Base-by-base conservation (phyloP, 2,888 invertebrate species). In the Endotricha flammealis region DNA sequence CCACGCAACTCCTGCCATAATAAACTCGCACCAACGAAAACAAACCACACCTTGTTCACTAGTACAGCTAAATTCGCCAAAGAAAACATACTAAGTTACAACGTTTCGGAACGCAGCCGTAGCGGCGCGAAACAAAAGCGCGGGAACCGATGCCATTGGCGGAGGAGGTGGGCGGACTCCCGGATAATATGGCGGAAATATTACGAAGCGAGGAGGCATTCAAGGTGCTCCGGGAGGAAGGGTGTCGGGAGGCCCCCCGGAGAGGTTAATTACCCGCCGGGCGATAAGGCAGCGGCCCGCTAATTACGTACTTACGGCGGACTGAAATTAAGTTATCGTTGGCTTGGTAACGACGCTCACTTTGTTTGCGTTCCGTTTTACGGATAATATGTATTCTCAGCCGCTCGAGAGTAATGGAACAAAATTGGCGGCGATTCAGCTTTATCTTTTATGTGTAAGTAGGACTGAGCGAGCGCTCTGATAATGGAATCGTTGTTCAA, bases 221-320 rank as follows among this genome's bases (percentile, higher is more conserved):
- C 80, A 80, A 83, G 85, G 81, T 75, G 72, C 67, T 64, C 36
- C 42, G 62, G 65, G 70, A 64, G 73, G 61, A 56, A 48, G 66
- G 64, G 62, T 52, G 50, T 46, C 54, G 45, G 57, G 51, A 49
- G 50, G 48, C 50, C 63, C 71, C 71, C 69, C 65, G 46, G 66
- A 73, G 74, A 85, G 86, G 86, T 86, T 86, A 86, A 86, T 86
- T 85, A 85, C 85, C 82, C 80, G 63, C 78, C 75, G 73, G 82
- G 81, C 80, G 85, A 86, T 86, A 85, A 86, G 86, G 83, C 83
- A 86, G 77, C 73, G 83, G 85, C 80, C 72, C 82, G 85, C 86
- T 86, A 86, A 86, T 85, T 85, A 86, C 82, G 80, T 83, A 86
- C 86, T 86, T 86, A 86, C 81, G 82, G 85, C 80, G 76, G 82